A percentile compares a stretch with the other conserved stretches of the same genome.
These are phyloP conservation scores for Callyntrura sp. DNA, from an alignment of 2,888 invertebrate genomes.

Conservation along the genomic window DNA sequence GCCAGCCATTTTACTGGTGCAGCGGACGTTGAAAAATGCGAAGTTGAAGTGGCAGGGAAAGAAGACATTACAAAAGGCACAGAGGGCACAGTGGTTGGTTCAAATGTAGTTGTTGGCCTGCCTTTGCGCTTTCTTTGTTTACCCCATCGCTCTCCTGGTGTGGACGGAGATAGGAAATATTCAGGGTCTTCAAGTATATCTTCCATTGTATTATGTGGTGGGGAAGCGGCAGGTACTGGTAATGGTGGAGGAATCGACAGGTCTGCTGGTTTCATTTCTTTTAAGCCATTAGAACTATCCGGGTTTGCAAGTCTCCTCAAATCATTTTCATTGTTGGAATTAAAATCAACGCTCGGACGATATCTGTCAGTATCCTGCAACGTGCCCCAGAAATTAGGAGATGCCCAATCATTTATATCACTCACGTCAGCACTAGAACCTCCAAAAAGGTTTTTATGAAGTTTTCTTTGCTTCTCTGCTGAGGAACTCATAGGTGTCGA, in stretches of 20 bases:
- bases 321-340: conserved; percentile 46
- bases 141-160: conserved; percentile 66
- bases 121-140: conserved; percentile 66
- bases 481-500: conserved; percentile 44
- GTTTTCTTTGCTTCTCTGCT: conserved; percentile 50
- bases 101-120: conserved; percentile 45
- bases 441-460: conserved; percentile 72
- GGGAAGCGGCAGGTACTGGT: conserved; percentile 58
- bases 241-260: conserved; percentile 64
- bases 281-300: conserved; percentile 63
- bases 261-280: conserved; percentile 63
- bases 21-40: conserved; percentile 35
- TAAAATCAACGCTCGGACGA: conserved; percentile 79
- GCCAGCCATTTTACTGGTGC: conserved; percentile 63
- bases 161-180: conserved; percentile 62
- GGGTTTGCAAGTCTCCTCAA: conserved; percentile 35
- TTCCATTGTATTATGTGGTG: conserved; percentile 44
- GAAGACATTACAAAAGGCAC: conserved; percentile 38
- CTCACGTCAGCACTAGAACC: conserved; percentile 71
- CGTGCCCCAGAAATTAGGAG: conserved; percentile 78
- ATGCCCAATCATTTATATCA: conserved; percentile 68
- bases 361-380: conserved; percentile 78
- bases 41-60: not conserved
- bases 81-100: conserved; percentile 52
- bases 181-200: conserved; percentile 36